A percentile compares a stretch with the other conserved stretches of the same genome.
These are phyloP conservation scores for Pantala flavescens DNA, from an alignment of 1,140 invertebrate species.

Conservation along the genomic window DNA sequence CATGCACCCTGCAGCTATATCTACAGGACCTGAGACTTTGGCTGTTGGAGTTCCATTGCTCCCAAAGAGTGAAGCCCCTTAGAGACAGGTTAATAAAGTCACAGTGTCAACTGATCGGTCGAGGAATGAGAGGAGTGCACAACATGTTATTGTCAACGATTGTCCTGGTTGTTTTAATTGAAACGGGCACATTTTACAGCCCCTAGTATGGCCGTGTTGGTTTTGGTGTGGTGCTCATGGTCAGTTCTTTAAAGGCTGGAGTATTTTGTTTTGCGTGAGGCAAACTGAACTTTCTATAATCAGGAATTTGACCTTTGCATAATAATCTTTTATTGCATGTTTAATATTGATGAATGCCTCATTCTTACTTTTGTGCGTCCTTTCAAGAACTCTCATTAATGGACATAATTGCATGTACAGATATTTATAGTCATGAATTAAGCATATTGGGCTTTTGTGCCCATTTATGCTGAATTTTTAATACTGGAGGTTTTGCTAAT, in stretches of 20 bases:
- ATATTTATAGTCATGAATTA: not conserved
- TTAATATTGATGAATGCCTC: not conserved
- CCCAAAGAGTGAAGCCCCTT: not conserved
- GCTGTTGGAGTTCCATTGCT: not conserved
- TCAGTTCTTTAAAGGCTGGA: not conserved
- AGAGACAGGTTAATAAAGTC: not conserved
- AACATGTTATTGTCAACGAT: not conserved
- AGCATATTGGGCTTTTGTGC: not conserved
- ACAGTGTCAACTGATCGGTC: not conserved
- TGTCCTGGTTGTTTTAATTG: not conserved
- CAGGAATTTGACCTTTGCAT: not conserved
- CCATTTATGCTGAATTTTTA: not conserved
- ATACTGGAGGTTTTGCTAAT: not conserved
- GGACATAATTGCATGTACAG: conserved; percentile 4
- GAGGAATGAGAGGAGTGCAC: not conserved
- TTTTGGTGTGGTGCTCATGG: not conserved
- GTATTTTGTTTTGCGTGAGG: not conserved
- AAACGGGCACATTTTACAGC: not conserved
- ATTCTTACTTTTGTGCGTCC: not conserved
- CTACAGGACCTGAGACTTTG: conserved; percentile 44
- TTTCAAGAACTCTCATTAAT: not conserved
- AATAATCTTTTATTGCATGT: not conserved
- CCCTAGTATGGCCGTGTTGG: not conserved
- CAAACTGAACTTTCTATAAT: not conserved
- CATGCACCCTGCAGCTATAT: conserved; percentile 44